Evolutionary conservation across 37 sponge, comb jelly and placozoan species (phyloP).

Genomic region (Corticium candelabrum): DNA sequence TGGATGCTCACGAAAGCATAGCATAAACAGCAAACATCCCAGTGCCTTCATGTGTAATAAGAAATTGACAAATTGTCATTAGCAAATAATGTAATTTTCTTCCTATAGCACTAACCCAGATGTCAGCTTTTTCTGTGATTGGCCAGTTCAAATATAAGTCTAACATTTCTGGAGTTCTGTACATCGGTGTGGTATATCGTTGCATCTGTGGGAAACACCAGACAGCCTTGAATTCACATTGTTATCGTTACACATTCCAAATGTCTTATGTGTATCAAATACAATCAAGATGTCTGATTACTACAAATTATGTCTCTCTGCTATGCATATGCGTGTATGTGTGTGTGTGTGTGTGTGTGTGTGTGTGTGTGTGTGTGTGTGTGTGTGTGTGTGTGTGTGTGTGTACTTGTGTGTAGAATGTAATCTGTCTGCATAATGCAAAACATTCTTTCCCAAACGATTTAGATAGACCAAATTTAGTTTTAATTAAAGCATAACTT

Average conservation of each 20-base stretch:
- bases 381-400: no score
- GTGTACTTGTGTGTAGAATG: no score
- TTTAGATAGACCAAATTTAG: no score
- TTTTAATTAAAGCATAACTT: no score
- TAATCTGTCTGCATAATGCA: no score
- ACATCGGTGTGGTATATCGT: constrained; percentile 93
- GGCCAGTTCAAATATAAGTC: constrained; percentile 84
- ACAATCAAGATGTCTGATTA: no score
- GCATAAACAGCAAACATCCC: constrained; percentile 74
- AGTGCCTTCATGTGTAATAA: constrained; percentile 59
- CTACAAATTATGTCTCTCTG: not conserved
- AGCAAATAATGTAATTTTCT: not conserved
- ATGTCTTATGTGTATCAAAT: not conserved
- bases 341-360: no score
- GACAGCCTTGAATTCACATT: constrained; percentile 6
- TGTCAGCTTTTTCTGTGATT: constrained; percentile 64
- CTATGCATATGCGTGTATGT: no score
- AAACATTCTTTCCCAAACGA: no score
- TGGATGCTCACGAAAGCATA: constrained; percentile 70
- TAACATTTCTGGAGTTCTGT: constrained; percentile 93
- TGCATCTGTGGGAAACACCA: constrained; percentile 48
- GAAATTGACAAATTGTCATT: not conserved
- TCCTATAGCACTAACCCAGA: constrained; percentile 50
- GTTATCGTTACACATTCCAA: not conserved
- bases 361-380: no score